phyloP scores from a whole-genome alignment of 2,888 invertebrate genomes.

The Julus scanicus region DNA sequence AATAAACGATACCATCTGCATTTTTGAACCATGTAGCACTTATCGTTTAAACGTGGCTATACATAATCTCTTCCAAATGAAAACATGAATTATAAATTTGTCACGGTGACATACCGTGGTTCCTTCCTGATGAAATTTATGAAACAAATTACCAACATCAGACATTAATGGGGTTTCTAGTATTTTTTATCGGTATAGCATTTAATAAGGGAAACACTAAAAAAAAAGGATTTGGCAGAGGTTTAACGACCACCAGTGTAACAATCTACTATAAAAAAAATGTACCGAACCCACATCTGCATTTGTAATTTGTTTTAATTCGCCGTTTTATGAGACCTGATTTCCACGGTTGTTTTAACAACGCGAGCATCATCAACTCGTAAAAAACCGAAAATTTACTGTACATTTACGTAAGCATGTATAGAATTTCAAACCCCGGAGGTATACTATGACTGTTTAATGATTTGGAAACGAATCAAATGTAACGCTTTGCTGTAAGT shows the following conservation, averaged over 20 bases:
- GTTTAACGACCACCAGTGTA: constrained; percentile 40
- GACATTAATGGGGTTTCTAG: background rate
- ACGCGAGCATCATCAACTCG: background rate
- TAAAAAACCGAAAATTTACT: background rate
- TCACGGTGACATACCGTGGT: background rate
- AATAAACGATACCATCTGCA: background rate
- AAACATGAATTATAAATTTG: background rate
- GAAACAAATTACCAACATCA: background rate
- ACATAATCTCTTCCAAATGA: background rate
- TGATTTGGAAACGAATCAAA: constrained; percentile 25
- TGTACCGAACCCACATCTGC: constrained; percentile 8
- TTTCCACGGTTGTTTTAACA: constrained; percentile 31
- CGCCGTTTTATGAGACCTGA: constrained; percentile 43
- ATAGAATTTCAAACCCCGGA: background rate
- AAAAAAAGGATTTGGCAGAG: constrained; percentile 24
- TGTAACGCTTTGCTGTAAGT: background rate
- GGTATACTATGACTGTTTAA: background rate
- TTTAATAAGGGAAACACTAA: background rate
- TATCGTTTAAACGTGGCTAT: background rate
- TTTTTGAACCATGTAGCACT: background rate
- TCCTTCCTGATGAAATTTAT: background rate
- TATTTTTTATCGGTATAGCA: background rate
- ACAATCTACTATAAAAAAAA: background rate
- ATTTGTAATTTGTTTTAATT: constrained; percentile 43
- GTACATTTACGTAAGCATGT: background rate